Conservation (phyloP, 2,888 invertebrate species). For the Pyrocoelia pectoralis region DNA sequence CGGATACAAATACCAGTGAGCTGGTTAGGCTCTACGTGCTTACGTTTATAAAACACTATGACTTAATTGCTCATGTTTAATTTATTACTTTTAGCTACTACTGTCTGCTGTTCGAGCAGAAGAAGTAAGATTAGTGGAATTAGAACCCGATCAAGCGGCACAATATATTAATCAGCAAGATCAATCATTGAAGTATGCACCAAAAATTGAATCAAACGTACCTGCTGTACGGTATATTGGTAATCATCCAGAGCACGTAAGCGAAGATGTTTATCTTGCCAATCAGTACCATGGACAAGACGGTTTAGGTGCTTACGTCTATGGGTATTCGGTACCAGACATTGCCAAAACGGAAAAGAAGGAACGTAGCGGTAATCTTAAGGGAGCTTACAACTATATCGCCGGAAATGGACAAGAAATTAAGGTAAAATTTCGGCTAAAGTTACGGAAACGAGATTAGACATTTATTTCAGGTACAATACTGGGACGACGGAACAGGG, state of each 20-base stretch:
- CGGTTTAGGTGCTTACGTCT: conserved; percentile 70
- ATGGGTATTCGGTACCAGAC: conserved; percentile 77
- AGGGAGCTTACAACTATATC: conserved; percentile 76
- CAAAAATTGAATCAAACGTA: conserved; percentile 64
- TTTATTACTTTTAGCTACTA: conserved; percentile 24
- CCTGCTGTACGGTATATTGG: conserved; percentile 59
- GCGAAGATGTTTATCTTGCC: conserved; percentile 75
- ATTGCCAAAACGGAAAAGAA: conserved; percentile 78
- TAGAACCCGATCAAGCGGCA: conserved; percentile 64
- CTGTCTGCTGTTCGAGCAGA: conserved; percentile 48
- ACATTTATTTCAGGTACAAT: conserved; percentile 65
- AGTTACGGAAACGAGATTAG: background rate
- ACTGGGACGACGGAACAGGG: conserved; percentile 79
- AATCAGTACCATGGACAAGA: conserved; percentile 76
- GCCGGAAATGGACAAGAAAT: conserved; percentile 67
- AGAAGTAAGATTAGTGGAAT: conserved; percentile 62
- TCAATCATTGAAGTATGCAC: conserved; percentile 60
- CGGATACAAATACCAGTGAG: background rate
- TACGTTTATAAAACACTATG: no score
- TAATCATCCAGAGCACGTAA: conserved; percentile 68
- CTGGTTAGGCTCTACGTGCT: background rate
- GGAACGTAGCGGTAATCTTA: conserved; percentile 72
- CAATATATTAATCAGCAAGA: conserved; percentile 62
- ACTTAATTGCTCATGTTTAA: background rate
- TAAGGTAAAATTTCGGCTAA: conserved; percentile 59